phyloP scores from a whole-genome alignment of 2,797 vertebrate genomes.

The Poeciliopsis paucimaculata region DNA sequence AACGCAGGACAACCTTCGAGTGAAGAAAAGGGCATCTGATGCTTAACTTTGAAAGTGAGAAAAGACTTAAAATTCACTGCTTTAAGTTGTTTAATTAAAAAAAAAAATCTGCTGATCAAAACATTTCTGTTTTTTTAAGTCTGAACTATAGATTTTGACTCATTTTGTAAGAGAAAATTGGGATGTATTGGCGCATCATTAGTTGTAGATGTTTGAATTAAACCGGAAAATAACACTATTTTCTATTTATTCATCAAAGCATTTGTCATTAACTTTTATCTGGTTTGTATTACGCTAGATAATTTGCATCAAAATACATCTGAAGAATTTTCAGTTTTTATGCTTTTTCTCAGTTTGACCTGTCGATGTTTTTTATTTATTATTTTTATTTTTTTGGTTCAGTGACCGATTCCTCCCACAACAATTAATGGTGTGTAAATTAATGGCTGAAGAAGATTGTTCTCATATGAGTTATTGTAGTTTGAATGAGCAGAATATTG shows the following conservation, averaged over 20 bases:
- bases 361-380: neutral
- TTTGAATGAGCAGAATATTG: neutral
- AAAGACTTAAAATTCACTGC: conserved; percentile 23
- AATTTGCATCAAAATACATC: neutral
- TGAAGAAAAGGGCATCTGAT: conserved; percentile 22
- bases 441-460: neutral
- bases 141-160: neutral
- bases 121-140: neutral
- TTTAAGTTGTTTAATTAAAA: neutral
- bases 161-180: neutral
- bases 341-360: neutral
- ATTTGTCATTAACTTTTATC: neutral
- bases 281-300: neutral
- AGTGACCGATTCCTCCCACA: neutral
- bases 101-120: neutral
- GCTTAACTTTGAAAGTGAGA: conserved; percentile 39
- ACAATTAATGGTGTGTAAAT: neutral
- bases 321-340: neutral
- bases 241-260: neutral
- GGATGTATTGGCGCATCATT: neutral
- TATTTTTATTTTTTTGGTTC: neutral
- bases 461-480: neutral
- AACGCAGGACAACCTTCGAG: conserved; percentile 30
- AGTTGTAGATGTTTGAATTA: neutral
- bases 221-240: neutral